These are phyloP conservation scores for Matsumyia berberina DNA, from an alignment of 2,888 invertebrate species.

Conservation along the genomic window DNA sequence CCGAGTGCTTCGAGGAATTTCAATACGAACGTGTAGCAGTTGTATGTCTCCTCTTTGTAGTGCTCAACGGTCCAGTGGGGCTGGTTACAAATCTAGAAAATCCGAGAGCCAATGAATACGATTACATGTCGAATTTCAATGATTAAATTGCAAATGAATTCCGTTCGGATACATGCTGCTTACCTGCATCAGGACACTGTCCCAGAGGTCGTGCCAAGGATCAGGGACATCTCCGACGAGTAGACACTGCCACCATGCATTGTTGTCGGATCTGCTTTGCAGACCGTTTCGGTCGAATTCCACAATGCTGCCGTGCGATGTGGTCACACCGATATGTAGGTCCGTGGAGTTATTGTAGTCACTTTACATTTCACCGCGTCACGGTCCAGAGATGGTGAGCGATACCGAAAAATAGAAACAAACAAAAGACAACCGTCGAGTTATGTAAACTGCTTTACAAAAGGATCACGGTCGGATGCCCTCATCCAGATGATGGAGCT, in stretches of 20 bases:
- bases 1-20: constrained; percentile 90
- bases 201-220: constrained; percentile 89
- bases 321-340: constrained; percentile 95
- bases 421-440: constrained; percentile 47
- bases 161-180: constrained; percentile 62
- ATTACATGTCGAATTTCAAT: constrained; percentile 65
- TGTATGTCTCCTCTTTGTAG: constrained; percentile 91
- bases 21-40: constrained; percentile 94
- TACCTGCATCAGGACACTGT: constrained; percentile 87
- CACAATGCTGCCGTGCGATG: constrained; percentile 91
- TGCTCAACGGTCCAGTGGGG: constrained; percentile 87
- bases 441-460: constrained; percentile 44
- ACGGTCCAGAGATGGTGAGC: constrained; percentile 27
- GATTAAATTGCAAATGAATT: constrained; percentile 66
- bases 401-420: constrained; percentile 55
- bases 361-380: constrained; percentile 84
- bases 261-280: constrained; percentile 83
- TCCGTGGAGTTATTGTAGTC: constrained; percentile 93
- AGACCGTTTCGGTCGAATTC: constrained; percentile 94
- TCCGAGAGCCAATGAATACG: constrained; percentile 36
- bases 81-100: constrained; percentile 81
- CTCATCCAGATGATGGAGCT: constrained; percentile 38
- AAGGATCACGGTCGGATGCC: constrained; percentile 31
- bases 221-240: constrained; percentile 88
- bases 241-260: constrained; percentile 88